Conservation (phyloP, 2,888 invertebrate species). For the Apamea sordens region DNA sequence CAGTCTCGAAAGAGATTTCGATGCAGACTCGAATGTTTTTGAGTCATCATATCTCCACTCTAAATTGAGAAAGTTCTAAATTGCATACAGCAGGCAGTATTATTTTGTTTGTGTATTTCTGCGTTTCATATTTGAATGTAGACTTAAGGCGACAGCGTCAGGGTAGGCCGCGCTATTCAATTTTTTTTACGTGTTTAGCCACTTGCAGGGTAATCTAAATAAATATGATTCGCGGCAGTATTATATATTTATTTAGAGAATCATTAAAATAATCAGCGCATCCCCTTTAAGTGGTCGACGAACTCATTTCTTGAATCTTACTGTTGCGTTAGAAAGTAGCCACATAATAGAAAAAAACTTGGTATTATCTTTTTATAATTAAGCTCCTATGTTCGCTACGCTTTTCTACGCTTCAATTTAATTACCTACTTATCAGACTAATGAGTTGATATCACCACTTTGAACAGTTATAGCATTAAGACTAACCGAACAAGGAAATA, state of each 20-base stretch:
- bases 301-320: constrained; percentile 8
- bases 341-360: neutral
- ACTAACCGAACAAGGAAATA: constrained; percentile 2
- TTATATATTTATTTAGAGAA: no score
- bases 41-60: constrained; percentile 20
- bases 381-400: neutral
- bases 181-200: neutral
- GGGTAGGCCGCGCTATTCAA: neutral
- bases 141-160: neutral
- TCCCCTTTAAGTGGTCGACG: neutral
- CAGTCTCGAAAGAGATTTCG: constrained; percentile 18
- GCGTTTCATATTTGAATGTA: constrained; percentile 1
- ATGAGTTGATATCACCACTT: constrained; percentile 20
- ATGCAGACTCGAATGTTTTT: constrained; percentile 21
- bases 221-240: neutral
- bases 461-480: constrained; percentile 6
- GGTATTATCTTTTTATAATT: constrained; percentile 16
- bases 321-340: neutral
- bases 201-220: neutral
- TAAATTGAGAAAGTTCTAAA: constrained; percentile 48
- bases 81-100: neutral
- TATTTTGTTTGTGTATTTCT: constrained; percentile 10
- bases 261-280: neutral
- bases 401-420: constrained; percentile 14
- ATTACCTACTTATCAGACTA: neutral